These are phyloP conservation scores for Trypoxylus dichotomus DNA, from an alignment of 1,140 invertebrate species.

Conservation along the genomic window DNA sequence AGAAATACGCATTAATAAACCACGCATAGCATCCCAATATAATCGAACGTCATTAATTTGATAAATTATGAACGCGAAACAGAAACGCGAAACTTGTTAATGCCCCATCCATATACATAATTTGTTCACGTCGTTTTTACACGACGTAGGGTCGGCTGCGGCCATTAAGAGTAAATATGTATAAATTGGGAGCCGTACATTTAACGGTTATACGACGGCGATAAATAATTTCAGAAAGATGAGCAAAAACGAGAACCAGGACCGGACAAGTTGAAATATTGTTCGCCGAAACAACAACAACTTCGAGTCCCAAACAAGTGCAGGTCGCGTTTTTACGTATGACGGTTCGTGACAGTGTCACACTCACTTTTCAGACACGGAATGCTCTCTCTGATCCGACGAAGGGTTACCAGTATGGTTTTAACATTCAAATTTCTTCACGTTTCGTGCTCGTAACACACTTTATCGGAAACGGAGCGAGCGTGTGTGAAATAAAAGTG, in stretches of 20 bases:
- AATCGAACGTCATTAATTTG: not conserved
- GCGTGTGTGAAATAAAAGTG: not conserved
- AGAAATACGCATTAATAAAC: not conserved
- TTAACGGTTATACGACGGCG: not conserved
- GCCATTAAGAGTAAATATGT: not conserved
- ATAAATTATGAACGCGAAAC: not conserved
- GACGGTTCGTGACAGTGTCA: not conserved
- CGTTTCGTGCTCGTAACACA: not conserved
- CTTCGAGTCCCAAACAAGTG: not conserved
- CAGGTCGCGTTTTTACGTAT: not conserved
- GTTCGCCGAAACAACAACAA: not conserved
- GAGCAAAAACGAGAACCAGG: not conserved
- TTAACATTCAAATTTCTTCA: constrained; percentile 9
- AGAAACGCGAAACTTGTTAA: constrained; percentile 1
- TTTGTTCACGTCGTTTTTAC: not conserved
- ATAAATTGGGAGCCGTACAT: constrained; percentile 10
- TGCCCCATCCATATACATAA: not conserved
- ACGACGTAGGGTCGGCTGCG: not conserved
- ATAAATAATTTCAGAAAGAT: constrained; percentile 14
- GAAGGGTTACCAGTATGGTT: not conserved
- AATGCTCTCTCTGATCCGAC: not conserved
- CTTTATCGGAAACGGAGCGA: not conserved
- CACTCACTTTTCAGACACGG: not conserved
- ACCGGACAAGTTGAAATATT: constrained; percentile 10
- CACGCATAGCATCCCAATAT: not conserved